Evolutionary conservation across 2,797 vertebrate species (phyloP).

Genomic region (Champsocephalus esox): DNA sequence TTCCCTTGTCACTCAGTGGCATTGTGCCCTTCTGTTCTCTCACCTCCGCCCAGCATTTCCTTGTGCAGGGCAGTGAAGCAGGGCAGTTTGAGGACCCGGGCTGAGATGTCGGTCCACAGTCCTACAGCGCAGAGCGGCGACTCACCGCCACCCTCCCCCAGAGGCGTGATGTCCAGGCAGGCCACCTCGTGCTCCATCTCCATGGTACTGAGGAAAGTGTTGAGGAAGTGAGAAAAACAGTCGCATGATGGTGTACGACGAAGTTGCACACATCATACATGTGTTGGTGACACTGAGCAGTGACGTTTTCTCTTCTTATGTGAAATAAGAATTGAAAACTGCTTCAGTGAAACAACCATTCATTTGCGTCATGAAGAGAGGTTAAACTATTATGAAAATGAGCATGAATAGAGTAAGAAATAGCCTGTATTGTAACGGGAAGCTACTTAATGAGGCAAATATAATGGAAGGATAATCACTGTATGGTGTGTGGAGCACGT

Average conservation of each 20-base stretch:
- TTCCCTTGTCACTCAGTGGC: neutral
- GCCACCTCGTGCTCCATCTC: slow-evolving; percentile 99
- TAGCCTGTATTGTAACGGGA: neutral
- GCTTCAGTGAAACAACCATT: neutral
- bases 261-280: neutral
- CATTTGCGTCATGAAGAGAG: neutral
- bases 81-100: slow-evolving; percentile 94
- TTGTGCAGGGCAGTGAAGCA: slow-evolving; percentile 96
- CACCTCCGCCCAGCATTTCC: slow-evolving; percentile 99
- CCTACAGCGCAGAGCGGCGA: slow-evolving; percentile 97
- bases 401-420: neutral
- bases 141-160: slow-evolving; percentile 90
- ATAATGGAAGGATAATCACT: neutral
- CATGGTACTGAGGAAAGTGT: slow-evolving; percentile 84
- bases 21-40: slow-evolving; percentile 37
- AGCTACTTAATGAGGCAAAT: slow-evolving; percentile 20
- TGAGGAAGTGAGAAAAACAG: slow-evolving; percentile 24
- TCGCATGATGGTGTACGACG: neutral
- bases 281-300: slow-evolving; percentile 10
- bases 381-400: neutral
- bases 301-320: neutral
- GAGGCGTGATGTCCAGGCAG: slow-evolving; percentile 96
- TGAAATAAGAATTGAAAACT: slow-evolving; percentile 19
- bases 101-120: slow-evolving; percentile 98
- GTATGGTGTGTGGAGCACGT: neutral